Percentiles rank a stretch among this genome's conserved stretches.
Conservation (phyloP, 2,113 vertebrate genomes). For the Megaleporinus macrocephalus region DNA sequence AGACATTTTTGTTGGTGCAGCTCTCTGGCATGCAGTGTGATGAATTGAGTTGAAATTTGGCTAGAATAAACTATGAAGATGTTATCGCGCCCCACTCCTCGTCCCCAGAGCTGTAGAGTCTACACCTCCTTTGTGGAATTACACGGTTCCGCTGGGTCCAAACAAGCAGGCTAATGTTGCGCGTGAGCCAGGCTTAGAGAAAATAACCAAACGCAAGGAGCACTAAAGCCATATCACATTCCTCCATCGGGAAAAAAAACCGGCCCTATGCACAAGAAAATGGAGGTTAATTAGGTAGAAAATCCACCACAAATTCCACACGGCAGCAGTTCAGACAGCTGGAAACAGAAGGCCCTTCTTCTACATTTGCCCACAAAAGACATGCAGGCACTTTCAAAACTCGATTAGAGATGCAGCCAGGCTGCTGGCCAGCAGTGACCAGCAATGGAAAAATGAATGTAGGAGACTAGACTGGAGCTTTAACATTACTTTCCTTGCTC, state of each 20-base stretch:
- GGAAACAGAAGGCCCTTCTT: slow-evolving; percentile 63
- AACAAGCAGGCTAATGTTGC: slow-evolving; percentile 52
- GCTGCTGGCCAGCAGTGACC: slow-evolving; percentile 36
- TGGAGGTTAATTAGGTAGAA: slow-evolving; percentile 66
- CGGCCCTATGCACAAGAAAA: slow-evolving; percentile 53
- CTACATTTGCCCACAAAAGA: slow-evolving; percentile 44
- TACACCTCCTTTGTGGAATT: slow-evolving; percentile 40
- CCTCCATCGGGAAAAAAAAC: slow-evolving; percentile 43
- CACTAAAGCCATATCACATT: slow-evolving; percentile 54
- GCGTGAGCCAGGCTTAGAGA: slow-evolving; percentile 48
- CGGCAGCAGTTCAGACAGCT: slow-evolving; percentile 51
- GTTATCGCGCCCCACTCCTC: slow-evolving; percentile 32
- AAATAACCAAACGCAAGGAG: slow-evolving; percentile 53
- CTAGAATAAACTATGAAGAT: slow-evolving; percentile 58
- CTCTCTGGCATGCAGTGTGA: slow-evolving; percentile 24
- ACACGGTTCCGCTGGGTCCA: slow-evolving; percentile 42
- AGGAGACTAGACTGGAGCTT: slow-evolving; percentile 25
- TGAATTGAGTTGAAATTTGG: slow-evolving; percentile 42
- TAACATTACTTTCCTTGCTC: background rate
- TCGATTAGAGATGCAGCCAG: slow-evolving; percentile 29
- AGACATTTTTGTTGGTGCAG: background rate
- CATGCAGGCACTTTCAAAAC: slow-evolving; percentile 42
- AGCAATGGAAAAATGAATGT: slow-evolving; percentile 45
- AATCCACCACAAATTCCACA: slow-evolving; percentile 61
- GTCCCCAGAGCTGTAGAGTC: slow-evolving; percentile 9